Conservation (phyloP, 2,888 invertebrate genomes). For the Nipponacmea schrenckii region DNA sequence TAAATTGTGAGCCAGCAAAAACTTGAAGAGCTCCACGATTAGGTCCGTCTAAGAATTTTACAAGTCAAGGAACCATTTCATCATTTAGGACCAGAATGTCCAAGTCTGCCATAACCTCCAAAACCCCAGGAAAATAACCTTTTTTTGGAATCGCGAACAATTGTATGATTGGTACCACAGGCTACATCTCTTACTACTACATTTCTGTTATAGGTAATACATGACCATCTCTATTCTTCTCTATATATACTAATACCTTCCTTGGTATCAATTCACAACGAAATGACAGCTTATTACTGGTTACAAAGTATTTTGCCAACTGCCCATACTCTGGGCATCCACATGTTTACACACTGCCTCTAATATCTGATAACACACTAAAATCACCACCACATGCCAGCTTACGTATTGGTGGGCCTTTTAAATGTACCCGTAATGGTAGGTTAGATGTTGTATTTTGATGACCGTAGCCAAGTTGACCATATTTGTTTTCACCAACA, state of each 20-base stretch:
- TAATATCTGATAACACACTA: conserved; percentile 88
- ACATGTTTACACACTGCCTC: conserved; percentile 89
- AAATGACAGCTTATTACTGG: conserved; percentile 86
- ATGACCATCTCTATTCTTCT: conserved; percentile 86
- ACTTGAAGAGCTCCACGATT: conserved; percentile 85
- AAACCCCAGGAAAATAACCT: conserved; percentile 95
- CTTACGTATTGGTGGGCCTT: conserved; percentile 86
- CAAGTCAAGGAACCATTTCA: conserved; percentile 84
- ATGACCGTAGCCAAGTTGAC: conserved; percentile 89
- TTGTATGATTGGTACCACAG: conserved; percentile 90
- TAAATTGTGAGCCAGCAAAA: conserved; percentile 87
- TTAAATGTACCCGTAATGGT: conserved; percentile 69
- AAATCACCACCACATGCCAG: conserved; percentile 93
- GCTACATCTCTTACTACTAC: conserved; percentile 90
- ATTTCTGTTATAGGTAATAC: conserved; percentile 80
- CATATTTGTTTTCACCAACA: conserved; percentile 91
- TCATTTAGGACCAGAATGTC: conserved; percentile 93
- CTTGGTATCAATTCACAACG: conserved; percentile 87
- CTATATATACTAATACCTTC: conserved; percentile 85
- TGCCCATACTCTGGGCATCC: conserved; percentile 94
- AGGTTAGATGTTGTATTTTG: conserved; percentile 68
- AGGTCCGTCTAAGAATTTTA: conserved; percentile 88
- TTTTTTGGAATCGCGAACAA: conserved; percentile 87
- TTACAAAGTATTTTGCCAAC: conserved; percentile 88
- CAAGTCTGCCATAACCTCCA: conserved; percentile 92